Conservation (phyloP, 2,888 invertebrate genomes). For the Spodoptera exigua region DNA sequence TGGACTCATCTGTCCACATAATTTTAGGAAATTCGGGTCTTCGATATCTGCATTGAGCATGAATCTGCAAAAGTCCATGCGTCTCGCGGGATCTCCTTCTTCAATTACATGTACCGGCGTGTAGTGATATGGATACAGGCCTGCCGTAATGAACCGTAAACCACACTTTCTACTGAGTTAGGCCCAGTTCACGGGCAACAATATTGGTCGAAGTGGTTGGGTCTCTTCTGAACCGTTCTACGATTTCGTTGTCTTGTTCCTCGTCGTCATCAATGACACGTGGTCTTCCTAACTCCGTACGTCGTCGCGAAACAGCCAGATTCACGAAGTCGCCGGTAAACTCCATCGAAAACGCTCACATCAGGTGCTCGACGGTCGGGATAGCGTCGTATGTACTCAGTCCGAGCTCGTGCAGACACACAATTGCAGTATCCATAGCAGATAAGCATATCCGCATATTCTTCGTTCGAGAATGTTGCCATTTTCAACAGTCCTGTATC, state of each 20-base stretch:
- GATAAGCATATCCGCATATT: conserved; percentile 21
- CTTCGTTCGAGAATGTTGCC: conserved; percentile 1
- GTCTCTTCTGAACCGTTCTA: neutral
- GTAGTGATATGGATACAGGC: too few relatives aligned
- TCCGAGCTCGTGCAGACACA: conserved; percentile 13
- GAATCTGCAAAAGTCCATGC: too few relatives aligned
- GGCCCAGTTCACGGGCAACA: conserved; percentile 24
- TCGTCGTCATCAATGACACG: conserved; percentile 48
- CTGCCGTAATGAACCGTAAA: conserved; percentile 44
- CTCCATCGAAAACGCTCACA: too few relatives aligned
- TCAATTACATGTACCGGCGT: too few relatives aligned
- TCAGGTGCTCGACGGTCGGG: conserved; percentile 47
- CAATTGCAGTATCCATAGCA: conserved; percentile 49
- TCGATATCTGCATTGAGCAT: too few relatives aligned
- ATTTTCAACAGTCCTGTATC: conserved; percentile 2
- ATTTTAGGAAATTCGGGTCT: too few relatives aligned
- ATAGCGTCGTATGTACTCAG: conserved; percentile 40
- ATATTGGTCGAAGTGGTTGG: conserved; percentile 16
- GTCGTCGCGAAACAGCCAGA: conserved; percentile 51
- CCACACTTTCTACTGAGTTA: conserved; percentile 55
- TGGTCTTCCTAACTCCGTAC: conserved; percentile 53
- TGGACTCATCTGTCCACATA: too few relatives aligned
- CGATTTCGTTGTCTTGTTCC: conserved; percentile 26
- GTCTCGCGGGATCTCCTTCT: too few relatives aligned
- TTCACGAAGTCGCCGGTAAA: too few relatives aligned